A percentile compares a stretch with the other conserved stretches of the same genome.
Conservation (phyloP, 1,140 invertebrate species). For the Caenorhabditis elegans region DNA sequence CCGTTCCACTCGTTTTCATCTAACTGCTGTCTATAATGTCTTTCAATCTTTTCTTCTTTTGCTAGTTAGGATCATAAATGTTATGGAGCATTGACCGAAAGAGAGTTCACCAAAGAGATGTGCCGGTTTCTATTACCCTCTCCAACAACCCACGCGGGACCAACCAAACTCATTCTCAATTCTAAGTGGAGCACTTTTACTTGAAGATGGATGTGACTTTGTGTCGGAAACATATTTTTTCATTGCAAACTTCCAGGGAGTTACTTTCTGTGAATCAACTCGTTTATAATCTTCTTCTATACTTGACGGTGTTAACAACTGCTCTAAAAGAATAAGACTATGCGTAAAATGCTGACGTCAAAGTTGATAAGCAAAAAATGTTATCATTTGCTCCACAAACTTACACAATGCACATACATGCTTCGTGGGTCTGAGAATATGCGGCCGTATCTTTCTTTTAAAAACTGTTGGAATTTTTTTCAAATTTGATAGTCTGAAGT, state of each 20-base stretch:
- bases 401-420: no score
- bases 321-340: neutral
- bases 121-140: neutral
- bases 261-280: no score
- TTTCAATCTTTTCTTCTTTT: neutral
- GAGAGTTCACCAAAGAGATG: neutral
- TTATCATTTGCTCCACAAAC: no score
- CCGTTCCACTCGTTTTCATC: neutral
- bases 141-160: slow-evolving; percentile 7
- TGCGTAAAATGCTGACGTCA: neutral
- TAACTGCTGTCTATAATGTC: neutral
- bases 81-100: neutral
- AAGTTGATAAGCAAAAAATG: neutral
- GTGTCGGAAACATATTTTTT: neutral
- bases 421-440: no score
- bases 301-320: no score
- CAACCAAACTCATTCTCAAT: slow-evolving; percentile 17
- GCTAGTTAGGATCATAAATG: no score
- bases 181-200: slow-evolving; percentile 13
- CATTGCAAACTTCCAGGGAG: no score
- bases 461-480: no score
- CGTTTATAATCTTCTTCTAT: no score
- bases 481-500: no score
- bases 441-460: no score
- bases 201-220: neutral